Base-by-base conservation (phyloP, 92 coral and sea anemone species). In the Porites rus region DNA sequence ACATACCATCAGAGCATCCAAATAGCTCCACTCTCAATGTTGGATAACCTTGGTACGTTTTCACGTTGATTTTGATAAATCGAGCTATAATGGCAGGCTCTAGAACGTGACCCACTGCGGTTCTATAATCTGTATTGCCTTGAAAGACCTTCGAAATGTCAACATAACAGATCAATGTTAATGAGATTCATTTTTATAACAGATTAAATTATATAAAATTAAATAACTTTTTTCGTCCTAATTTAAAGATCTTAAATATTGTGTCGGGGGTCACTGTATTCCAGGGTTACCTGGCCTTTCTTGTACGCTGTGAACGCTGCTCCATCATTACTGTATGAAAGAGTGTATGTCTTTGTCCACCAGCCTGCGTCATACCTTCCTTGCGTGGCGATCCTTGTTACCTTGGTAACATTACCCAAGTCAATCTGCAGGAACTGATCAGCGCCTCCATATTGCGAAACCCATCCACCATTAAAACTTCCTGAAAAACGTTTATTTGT, bases 261-360 rank as follows among this genome's bases (percentile, higher is more conserved):
- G n/a, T n/a, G n/a, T n/a, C n/a, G n/a, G n/a, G n/a, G n/a, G n/a
- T n/a, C n/a, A n/a, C n/a, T n/a, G n/a, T n/a, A n/a, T n/a, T n/a
- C n/a, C n/a, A n/a, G n/a, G n/a, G n/a, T 22, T 58, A 74, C 87
- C 87, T 83, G 1, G 20, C 63, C 79, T 43, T 70, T 69, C 3
- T 76, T 61, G 69, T 76, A 76, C 6, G 19, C 10, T 6, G 54
- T 58, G 24, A 76, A 76, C 13, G 46, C 38, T 21, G 81, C 69
- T 2, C 86, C 86, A 38, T 81, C 77, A 2, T 56, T 72, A 19
- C 77, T 70, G 86, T 81, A 81, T 2, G 74, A 58, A 31, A 81
- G 64, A 5, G 69, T 69, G 22, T 69, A 81, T 10, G 76, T 69
- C 86, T 81, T 81, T 46, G 77, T 38, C 86, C 86, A 81, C 86